These are phyloP conservation scores for Palloptera scutellata DNA, from an alignment of 2,888 invertebrate species.

Conservation along the genomic window DNA sequence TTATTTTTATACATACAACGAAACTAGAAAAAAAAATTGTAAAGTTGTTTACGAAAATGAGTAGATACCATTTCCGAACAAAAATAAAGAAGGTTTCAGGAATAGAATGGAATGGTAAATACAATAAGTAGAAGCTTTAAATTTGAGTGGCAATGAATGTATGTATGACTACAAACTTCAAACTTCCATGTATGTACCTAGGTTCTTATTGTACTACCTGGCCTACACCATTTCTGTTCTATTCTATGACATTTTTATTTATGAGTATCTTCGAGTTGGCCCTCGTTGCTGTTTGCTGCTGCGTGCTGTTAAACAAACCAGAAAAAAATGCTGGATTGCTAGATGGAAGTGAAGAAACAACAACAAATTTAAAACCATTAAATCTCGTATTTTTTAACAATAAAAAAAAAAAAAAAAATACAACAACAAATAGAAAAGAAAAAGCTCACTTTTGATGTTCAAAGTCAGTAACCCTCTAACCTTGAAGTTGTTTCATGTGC, in stretches of 20 bases:
- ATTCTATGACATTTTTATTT: conserved; percentile 41
- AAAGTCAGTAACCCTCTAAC: conserved; percentile 63
- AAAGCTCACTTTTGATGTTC: conserved; percentile 49
- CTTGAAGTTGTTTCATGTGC: conserved; percentile 56
- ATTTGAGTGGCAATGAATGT: no score
- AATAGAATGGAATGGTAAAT: neutral
- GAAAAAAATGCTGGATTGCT: neutral
- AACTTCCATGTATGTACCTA: no score
- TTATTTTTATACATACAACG: neutral
- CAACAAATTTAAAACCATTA: neutral
- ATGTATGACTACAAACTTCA: no score
- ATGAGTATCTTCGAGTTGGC: conserved; percentile 23
- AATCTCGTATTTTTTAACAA: no score
- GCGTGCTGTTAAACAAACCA: neutral
- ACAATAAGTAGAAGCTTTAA: neutral
- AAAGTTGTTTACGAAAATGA: conserved; percentile 57
- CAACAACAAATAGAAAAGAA: neutral
- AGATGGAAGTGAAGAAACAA: neutral
- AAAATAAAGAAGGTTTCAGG: no score
- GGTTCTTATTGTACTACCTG: neutral
- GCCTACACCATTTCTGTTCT: neutral
- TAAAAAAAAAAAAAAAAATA: neutral
- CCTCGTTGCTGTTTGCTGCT: no score
- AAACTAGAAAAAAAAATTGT: neutral
- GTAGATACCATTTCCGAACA: conserved; percentile 37